Conservation (phyloP, 2,888 invertebrate genomes). For the Enoplolaimus lenunculus region DNA sequence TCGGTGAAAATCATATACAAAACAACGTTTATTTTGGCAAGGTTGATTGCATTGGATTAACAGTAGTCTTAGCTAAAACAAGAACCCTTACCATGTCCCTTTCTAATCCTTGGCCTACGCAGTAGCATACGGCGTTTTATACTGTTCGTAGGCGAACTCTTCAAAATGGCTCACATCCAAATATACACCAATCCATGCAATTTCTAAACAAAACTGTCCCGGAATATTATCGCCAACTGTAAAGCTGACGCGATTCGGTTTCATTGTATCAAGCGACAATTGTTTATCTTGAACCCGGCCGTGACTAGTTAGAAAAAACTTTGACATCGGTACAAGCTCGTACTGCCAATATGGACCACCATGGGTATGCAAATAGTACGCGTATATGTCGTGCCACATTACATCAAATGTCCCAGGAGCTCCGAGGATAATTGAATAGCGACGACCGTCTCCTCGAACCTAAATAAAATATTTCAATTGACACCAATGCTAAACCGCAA, state of each 20-base stretch:
- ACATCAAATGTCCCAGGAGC: conserved; percentile 64
- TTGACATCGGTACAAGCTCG: conserved; percentile 48
- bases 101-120: background rate
- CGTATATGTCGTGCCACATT: conserved; percentile 73
- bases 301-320: conserved; percentile 34
- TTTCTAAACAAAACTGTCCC: conserved; percentile 73
- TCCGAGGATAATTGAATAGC: conserved; percentile 66
- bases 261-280: conserved; percentile 48
- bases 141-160: conserved; percentile 84
- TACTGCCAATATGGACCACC: conserved; percentile 98
- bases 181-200: conserved; percentile 78
- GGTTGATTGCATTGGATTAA: too few relatives aligned
- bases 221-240: conserved; percentile 62
- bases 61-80: background rate
- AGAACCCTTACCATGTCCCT: background rate
- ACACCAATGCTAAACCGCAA: too few relatives aligned
- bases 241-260: conserved; percentile 74
- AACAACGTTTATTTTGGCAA: too few relatives aligned
- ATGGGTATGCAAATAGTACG: conserved; percentile 72
- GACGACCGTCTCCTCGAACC: conserved; percentile 75
- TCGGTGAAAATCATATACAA: too few relatives aligned
- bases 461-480: too few relatives aligned
- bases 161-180: conserved; percentile 64
- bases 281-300: conserved; percentile 36
- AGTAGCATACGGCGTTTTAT: conserved; percentile 48